Evolutionary conservation across 2,113 vertebrate species (phyloP), one percentile per base, ranked within the genome.

Genomic region (Ochotona curzoniae): DNA sequence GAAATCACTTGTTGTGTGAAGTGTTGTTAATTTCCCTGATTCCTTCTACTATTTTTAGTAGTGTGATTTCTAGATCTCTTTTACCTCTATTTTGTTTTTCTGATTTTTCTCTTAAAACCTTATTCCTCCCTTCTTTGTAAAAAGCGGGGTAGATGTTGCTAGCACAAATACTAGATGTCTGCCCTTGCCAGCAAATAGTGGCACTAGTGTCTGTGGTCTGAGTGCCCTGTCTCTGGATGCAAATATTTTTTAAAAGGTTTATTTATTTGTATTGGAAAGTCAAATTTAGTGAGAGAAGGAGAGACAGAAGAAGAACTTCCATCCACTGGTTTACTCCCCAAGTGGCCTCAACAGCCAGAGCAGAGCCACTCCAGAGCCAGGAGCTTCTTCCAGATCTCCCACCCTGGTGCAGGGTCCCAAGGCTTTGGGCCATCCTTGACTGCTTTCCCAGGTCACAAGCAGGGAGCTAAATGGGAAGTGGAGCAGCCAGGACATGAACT

Each of bases 161-260:
- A 60, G n/a, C 57, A 38, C 28, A 49, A 76, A 67, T 26, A 35
- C 44, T 25, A 49, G 74, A 25, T 4, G 12, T 67, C 75, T 80
- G 61, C 14, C 15, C 11, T 1, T 0, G 0, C 10, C 8, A 5
- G 63, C 4, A 1, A 12, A 51, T 25, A 7, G 10, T 9, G 35
- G 26, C 32, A 21, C 8, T 54, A 30, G 8, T 26, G n/a, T 21
- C n/a, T 60, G 74, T 9, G 73, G 38, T 69, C 85, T 30, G 74
- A 79, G 57, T 49, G 25, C 10, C 10, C 30, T 14, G 26, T 44
- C 78, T 94, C 14, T 54, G 26, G 23, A 7, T 47, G 17, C 38
- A 76, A 8, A 78, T 81, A 30, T 71, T 86, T 44, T 44, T 44
- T 44, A 4, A 44, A 44, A 44, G 38, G 38, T 44, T 44, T 44